Percentiles rank a stretch among this genome's conserved stretches.
Evolutionary conservation across 2,888 invertebrate species (phyloP).

Genomic region (Netelia melanura): DNA sequence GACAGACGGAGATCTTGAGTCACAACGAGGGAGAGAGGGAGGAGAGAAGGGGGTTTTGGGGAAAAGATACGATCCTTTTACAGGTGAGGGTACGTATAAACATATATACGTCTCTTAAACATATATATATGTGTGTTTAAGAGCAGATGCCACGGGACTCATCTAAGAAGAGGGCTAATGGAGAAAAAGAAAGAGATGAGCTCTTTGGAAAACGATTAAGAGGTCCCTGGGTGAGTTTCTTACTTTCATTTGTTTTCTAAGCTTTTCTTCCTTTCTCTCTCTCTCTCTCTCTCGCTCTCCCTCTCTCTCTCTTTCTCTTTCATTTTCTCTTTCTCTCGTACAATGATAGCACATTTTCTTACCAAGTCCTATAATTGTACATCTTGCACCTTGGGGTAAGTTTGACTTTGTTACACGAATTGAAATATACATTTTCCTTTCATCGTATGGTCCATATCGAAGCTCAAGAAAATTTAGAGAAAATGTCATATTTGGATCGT

Average conservation of each 20-base stretch:
- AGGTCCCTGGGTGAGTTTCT: constrained; percentile 61
- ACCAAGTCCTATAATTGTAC: constrained; percentile 2
- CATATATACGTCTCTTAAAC: not conserved
- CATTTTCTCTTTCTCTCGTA: constrained; percentile 3
- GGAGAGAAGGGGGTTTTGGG: too few species aligned
- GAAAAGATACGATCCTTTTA: too few species aligned
- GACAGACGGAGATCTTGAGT: not conserved
- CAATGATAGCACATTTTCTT: constrained; percentile 10
- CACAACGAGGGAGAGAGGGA: too few species aligned
- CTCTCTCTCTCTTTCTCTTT: constrained; percentile 6
- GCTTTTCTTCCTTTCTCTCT: not conserved
- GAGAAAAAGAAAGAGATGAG: constrained; percentile 41
- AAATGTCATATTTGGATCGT: too few species aligned
- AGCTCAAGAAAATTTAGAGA: too few species aligned
- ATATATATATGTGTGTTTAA: not conserved
- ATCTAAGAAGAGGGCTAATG: constrained; percentile 56
- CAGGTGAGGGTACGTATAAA: too few species aligned
- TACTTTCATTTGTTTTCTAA: constrained; percentile 62
- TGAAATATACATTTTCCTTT: too few species aligned
- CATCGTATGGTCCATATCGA: too few species aligned
- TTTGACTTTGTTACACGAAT: too few species aligned
- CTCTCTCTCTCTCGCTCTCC: constrained; percentile 1
- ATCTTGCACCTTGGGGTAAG: too few species aligned
- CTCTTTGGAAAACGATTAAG: constrained; percentile 66
- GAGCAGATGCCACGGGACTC: constrained; percentile 15